A percentile compares a stretch with the other conserved stretches of the same genome.
These are phyloP conservation scores for Hippocampus comes DNA, from an alignment of 2,113 vertebrate species.

Conservation along the genomic window DNA sequence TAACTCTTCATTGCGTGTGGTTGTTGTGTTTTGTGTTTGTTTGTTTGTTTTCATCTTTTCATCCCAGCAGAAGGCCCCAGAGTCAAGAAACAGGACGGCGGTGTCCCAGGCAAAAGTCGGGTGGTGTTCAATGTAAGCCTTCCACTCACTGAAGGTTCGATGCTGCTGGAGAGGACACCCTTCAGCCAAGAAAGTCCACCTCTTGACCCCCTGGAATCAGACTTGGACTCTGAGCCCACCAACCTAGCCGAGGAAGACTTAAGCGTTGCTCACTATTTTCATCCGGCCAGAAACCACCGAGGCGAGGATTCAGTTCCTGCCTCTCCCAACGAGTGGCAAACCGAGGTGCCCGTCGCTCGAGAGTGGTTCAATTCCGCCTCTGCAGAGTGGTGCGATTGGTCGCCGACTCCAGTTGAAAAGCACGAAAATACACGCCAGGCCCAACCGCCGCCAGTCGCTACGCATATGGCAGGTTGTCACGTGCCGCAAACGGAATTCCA, in stretches of 20 bases:
- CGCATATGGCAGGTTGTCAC: not conserved
- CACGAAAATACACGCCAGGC: not conserved
- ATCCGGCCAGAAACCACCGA: not conserved
- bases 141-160: slow-evolving; percentile 38
- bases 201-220: not conserved
- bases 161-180: slow-evolving; percentile 57
- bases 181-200: slow-evolving; percentile 24
- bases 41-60: slow-evolving; percentile 4
- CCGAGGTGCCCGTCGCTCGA: not conserved
- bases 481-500: not conserved
- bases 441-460: not conserved
- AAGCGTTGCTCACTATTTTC: not conserved
- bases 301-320: not conserved
- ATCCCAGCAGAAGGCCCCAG: slow-evolving; percentile 3
- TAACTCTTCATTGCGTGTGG: not conserved
- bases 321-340: not conserved
- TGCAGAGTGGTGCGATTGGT: not conserved
- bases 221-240: not conserved
- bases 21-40: not conserved
- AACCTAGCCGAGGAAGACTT: not conserved
- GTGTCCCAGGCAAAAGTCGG: not conserved
- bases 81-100: slow-evolving; percentile 7
- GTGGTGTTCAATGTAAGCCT: slow-evolving; percentile 65
- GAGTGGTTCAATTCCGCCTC: not conserved
- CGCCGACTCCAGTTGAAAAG: not conserved